Base-by-base conservation (phyloP, 2,113 vertebrate genomes). In the Pimephales promelas region DNA sequence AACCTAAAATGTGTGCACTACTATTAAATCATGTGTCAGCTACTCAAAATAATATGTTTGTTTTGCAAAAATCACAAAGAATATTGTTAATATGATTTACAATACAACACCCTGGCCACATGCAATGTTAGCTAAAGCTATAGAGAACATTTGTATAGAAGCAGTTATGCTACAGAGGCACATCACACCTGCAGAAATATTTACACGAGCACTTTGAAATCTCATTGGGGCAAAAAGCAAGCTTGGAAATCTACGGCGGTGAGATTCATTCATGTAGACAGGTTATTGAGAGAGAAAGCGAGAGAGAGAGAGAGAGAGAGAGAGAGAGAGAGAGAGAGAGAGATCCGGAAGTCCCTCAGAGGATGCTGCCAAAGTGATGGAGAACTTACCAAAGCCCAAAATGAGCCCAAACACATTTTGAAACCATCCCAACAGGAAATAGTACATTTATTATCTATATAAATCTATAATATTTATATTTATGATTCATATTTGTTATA, bases 401-500 rank as follows among this genome's bases (percentile, higher is more conserved):
- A 84, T 70, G 28, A 86, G 87, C 83, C 80, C 79, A 26, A 82
- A 72, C 87, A 45, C 90, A 90, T 87, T 91, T 91, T 90, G 83
- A 91, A 92, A 90, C 86, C 24, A 56, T 87, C 90, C 90, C 90
- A 89, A 87, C 92, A 81, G 85, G 89, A 75, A 86, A 82, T 83
- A 81, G 84, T 86, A 88, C 86, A 82, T 73, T 79, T 86, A 82
- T 90, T 79, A 87, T 90, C 75, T 66, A 88, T 91, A 89, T 88
- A 88, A 88, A 88, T 92, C 83, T 89, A 87, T 90, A 88, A 88
- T 86, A 90, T 84, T 90, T 87, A 92, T 90, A 88, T 90, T 74
- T 88, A 90, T 88, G 72, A 68, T 81, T 90, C 83, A 84, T 90
- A 88, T 88, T 84, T 73, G 40, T 80, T 84, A 89, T 89, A 85